Evolutionary conservation across 2,888 invertebrate species (phyloP), one percentile per base, ranked within the genome.

Genomic region (Conops quadrifasciatus): DNA sequence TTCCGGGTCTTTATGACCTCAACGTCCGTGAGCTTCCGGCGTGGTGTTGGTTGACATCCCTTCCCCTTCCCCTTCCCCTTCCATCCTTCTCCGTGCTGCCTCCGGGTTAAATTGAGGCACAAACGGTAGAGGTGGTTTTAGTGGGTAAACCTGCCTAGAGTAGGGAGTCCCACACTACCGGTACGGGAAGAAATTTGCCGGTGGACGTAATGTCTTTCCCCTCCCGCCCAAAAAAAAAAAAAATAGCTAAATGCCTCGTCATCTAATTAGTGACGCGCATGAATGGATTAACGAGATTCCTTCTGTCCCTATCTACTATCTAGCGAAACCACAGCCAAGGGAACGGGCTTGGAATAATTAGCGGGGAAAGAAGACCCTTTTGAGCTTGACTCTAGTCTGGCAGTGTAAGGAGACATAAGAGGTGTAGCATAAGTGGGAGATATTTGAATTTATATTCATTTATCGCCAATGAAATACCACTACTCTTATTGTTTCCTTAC

Each of bases 281-380:
- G 63, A 84, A 83, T n/a, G 21, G 24, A 24, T 19, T 7, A 13
- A 1, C 21, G 85, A 86, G 85, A 85, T 85, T 86, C 84, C 85
- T 80, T 82, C 85, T 88, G 87, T 87, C 87, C 85, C 86, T 87
- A 87, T 85, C 87, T 88, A 87, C 88, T 88, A 85, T 88, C 87
- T 88, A 89, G 88, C 88, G 87, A 88, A 88, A 88, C 88, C 88
- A 88, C 89, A 86, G 89, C 88, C 70, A 70, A 70, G 69, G 72
- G 72, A 72, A 70, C 69, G 65, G 36, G 36, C 36, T 36, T 36
- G 36, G 36, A 36, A 36, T 36, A 36, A 36, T 36, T 36, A 36
- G 36, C 36, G 36, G 36, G 36, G 36, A 36, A 36, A 36, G 36
- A 36, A 36, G 36, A 36, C 36, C 36, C 36, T 36, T 36, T 36